A percentile compares a stretch with the other conserved stretches of the same genome.
These are phyloP conservation scores for Harmothoe impar DNA, from an alignment of 2,888 invertebrate genomes.

Conservation along the genomic window DNA sequence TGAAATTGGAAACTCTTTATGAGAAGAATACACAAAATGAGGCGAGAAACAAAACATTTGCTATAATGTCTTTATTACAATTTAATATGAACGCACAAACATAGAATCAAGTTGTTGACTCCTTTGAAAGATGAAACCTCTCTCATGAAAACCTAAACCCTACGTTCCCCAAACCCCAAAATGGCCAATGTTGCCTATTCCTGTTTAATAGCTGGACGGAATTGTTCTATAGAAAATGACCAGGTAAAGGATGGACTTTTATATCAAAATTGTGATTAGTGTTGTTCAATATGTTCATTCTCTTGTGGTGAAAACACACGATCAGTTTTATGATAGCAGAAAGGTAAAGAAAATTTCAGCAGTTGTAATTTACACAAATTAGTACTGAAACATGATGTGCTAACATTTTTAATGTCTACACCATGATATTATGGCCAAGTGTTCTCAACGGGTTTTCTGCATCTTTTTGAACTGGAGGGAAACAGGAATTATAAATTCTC, in stretches of 20 bases:
- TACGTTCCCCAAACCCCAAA: neutral
- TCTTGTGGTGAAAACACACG: neutral
- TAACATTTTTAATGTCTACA: too few relatives aligned
- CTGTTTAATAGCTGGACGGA: neutral
- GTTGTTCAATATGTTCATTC: too few relatives aligned
- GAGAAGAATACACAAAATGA: too few relatives aligned
- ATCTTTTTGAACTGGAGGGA: too few relatives aligned
- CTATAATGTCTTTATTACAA: slow-evolving; percentile 37
- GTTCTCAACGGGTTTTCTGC: too few relatives aligned
- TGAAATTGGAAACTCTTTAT: too few relatives aligned
- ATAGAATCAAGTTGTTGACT: slow-evolving; percentile 40
- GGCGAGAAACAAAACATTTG: neutral
- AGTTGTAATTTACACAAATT: neutral
- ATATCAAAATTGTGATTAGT: too few relatives aligned
- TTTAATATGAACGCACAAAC: slow-evolving; percentile 32
- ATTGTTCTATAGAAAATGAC: neutral
- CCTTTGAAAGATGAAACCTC: slow-evolving; percentile 22
- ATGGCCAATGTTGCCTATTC: neutral
- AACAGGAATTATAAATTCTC: too few relatives aligned
- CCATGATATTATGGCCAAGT: too few relatives aligned
- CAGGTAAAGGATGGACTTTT: too few relatives aligned
- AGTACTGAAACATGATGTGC: too few relatives aligned
- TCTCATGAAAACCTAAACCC: neutral
- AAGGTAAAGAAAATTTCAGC: neutral
- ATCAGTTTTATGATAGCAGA: slow-evolving; percentile 3